A percentile compares a stretch with the other conserved stretches of the same genome.
These are phyloP conservation scores for Lasioglossum villosulum DNA, from an alignment of 2,888 invertebrate genomes.

Conservation along the genomic window DNA sequence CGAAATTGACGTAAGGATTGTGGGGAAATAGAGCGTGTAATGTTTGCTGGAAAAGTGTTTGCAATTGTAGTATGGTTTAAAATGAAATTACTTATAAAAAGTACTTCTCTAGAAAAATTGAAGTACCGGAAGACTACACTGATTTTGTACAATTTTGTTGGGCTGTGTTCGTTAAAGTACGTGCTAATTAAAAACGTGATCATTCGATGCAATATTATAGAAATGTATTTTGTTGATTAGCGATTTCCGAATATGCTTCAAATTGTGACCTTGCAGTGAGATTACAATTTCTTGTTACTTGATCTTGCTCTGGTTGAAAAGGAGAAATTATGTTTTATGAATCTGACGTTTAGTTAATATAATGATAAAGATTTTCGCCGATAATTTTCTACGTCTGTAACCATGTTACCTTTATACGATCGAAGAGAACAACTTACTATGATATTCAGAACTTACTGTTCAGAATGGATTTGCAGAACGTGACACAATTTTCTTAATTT, in stretches of 20 bases:
- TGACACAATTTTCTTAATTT: too few relatives aligned
- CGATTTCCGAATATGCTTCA: neutral
- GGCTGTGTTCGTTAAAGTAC: neutral
- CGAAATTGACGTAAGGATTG: neutral
- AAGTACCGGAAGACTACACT: neutral
- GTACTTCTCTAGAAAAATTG: neutral
- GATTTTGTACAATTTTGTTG: neutral
- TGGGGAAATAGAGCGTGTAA: constrained; percentile 8
- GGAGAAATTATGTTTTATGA: neutral
- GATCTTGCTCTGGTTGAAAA: neutral
- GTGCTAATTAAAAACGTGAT: neutral
- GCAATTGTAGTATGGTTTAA: neutral
- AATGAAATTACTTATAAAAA: neutral
- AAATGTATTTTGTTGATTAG: neutral
- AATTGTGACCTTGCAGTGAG: too few relatives aligned
- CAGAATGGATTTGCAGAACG: too few relatives aligned
- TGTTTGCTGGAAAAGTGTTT: neutral
- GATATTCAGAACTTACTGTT: too few relatives aligned
- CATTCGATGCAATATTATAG: neutral
- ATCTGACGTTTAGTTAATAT: neutral
- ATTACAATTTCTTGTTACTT: neutral
- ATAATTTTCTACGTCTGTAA: neutral
- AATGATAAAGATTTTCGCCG: neutral
- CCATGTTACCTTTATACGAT: neutral
- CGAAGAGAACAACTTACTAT: neutral